Conservation (phyloP, 2,113 vertebrate species). For the Pampusana beccarii region DNA sequence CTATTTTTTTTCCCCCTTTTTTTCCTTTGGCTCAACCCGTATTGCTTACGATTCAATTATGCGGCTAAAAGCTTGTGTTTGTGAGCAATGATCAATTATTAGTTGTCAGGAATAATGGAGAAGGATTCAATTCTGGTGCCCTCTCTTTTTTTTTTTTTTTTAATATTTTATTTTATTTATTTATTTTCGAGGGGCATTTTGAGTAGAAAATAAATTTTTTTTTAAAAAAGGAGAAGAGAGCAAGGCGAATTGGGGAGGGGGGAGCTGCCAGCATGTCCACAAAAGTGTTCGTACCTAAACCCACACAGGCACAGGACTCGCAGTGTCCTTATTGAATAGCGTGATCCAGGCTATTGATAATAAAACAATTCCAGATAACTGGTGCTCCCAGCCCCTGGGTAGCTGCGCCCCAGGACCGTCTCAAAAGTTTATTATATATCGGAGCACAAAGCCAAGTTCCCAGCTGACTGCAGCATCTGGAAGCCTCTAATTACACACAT, state of each 20-base stretch:
- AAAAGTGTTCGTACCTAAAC: not conserved
- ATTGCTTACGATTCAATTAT: constrained; percentile 80
- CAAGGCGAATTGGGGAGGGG: too few relatives aligned
- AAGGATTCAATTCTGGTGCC: constrained; percentile 64
- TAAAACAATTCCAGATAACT: not conserved
- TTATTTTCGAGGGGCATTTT: constrained; percentile 40
- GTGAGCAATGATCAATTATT: constrained; percentile 84
- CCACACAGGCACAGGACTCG: not conserved
- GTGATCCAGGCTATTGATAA: constrained; percentile 20
- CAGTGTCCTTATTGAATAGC: not conserved
- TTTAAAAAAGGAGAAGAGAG: not conserved
- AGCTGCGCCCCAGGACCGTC: constrained; percentile 29
- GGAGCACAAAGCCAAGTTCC: constrained; percentile 36
- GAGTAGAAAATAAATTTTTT: constrained; percentile 5
- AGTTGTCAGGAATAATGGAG: constrained; percentile 80
- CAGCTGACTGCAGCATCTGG: constrained; percentile 58
- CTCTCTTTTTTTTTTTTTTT: not conserved
- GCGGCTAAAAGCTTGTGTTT: constrained; percentile 75
- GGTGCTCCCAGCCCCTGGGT: not conserved
- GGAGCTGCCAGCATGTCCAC: not conserved
- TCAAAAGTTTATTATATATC: constrained; percentile 41
- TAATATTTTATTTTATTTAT: too few relatives aligned
- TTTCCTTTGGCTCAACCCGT: constrained; percentile 30
- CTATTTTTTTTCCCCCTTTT: rapidly evolving
- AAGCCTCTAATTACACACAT: constrained; percentile 42